Percentiles rank a stretch among this genome's conserved stretches.
These are phyloP conservation scores for Daboia siamensis DNA, from an alignment of 2,113 vertebrate species.

Conservation along the genomic window DNA sequence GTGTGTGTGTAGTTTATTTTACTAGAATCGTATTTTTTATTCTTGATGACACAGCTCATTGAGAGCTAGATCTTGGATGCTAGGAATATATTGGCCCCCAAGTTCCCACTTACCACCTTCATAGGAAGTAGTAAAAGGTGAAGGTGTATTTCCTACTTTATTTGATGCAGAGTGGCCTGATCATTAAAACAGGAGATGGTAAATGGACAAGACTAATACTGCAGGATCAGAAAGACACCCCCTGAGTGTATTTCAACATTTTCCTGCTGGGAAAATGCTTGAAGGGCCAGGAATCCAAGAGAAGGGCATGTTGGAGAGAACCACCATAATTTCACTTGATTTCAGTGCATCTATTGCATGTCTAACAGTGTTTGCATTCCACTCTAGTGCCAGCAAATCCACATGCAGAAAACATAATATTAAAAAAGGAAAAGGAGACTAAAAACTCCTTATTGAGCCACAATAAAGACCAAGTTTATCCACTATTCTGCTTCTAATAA, in stretches of 20 bases:
- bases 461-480: neutral
- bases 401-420: neutral
- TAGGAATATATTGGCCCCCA: neutral
- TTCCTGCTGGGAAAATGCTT: neutral
- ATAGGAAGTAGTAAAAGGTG: neutral
- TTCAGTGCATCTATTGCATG: neutral
- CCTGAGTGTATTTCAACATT: neutral
- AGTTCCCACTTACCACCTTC: neutral
- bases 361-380: neutral
- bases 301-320: neutral
- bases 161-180: neutral
- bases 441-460: no score
- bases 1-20: neutral
- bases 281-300: neutral
- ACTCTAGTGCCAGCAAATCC: neutral
- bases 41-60: neutral
- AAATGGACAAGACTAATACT: neutral
- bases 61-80: neutral
- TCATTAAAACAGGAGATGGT: neutral
- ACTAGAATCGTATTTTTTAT: neutral
- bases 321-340: neutral
- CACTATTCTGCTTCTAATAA: neutral
- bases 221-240: neutral
- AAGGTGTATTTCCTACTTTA: neutral
- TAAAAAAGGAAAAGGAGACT: neutral